Evolutionary conservation across 2,113 vertebrate genomes (phyloP), one percentile per base, ranked within the genome.

Genomic region (Coracopsis vasa): DNA sequence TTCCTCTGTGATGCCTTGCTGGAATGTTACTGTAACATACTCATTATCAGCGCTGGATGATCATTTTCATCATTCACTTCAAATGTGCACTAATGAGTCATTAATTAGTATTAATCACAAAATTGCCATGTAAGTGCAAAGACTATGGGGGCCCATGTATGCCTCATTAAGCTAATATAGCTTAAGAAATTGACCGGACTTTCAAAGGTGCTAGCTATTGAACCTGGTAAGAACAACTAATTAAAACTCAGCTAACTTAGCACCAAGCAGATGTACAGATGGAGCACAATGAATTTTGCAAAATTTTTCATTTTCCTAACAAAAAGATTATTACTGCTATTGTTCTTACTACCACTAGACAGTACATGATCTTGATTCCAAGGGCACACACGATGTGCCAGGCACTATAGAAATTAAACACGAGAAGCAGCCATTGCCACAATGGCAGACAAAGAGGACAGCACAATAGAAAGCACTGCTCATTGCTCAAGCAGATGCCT

Each of bases 91-190:
- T 96, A 96, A 71, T 77, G 80, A 90, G 74, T 94, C 93, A 90
- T 97, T 97, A 97, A 98, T 97, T 97, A 96, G 35, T 89, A 97
- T 97, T 97, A 98, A 97, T 96, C 94, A 97, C 69, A 87, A 97
- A 97, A 95, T 95, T 96, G 90, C 58, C 48, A n/a, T 74, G 33
- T 35, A 96, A 96, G 61, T 88, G 84, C 88, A 92, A 94, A 96
- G 80, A 90, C 85, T 91, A 62, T 39, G 53, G 86, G 67, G 58
- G 70, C 47, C 83, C 20, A 90, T 48, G n/a, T 29, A 90, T 77
- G 91, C 79, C 86, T 97, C 96, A 95, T 97, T 97, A 97, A 90
- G 27, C 41, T 97, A 88, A 85, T 91, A 73, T 17, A 88, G 51
- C 65, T 96, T 92, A 92, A 97, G 75, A 92, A 85, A 95, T 70